Evolutionary conservation across 2,113 vertebrate species (phyloP).

Genomic region (Dicrurus megarhynchus): DNA sequence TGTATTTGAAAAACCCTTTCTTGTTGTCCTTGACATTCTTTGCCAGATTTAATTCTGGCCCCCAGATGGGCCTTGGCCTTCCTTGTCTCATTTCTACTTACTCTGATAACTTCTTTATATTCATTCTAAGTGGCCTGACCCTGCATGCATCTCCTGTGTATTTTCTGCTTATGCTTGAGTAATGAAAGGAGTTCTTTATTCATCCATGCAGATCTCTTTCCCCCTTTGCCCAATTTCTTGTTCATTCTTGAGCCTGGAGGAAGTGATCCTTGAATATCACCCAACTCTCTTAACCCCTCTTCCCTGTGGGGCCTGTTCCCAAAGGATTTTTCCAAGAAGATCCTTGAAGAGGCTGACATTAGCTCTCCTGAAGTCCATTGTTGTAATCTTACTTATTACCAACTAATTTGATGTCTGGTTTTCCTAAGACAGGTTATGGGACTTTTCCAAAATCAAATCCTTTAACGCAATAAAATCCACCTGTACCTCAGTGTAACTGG

Average conservation of each 20-base stretch:
- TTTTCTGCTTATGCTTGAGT: background rate
- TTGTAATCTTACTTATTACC: background rate
- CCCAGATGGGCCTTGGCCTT: background rate
- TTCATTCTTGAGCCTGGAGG: background rate
- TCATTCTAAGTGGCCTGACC: background rate
- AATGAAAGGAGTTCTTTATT: background rate
- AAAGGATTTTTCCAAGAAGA: background rate
- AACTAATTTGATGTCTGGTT: background rate
- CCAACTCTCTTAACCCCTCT: background rate
- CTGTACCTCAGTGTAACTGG: background rate
- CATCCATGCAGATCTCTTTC: background rate
- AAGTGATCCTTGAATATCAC: background rate
- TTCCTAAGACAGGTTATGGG: background rate
- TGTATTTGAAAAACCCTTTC: background rate
- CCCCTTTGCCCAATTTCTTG: background rate
- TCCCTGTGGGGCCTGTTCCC: background rate
- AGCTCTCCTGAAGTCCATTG: background rate
- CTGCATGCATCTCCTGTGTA: background rate
- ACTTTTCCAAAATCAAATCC: background rate
- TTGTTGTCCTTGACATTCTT: background rate
- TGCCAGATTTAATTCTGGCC: background rate
- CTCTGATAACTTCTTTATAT: background rate
- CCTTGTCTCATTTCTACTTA: background rate
- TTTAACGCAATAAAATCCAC: background rate
- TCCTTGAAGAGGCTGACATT: background rate